A percentile compares a stretch with the other conserved stretches of the same genome.
phyloP scores from a whole-genome alignment of 1,140 invertebrate genomes.

The Drosophila miranda region DNA sequence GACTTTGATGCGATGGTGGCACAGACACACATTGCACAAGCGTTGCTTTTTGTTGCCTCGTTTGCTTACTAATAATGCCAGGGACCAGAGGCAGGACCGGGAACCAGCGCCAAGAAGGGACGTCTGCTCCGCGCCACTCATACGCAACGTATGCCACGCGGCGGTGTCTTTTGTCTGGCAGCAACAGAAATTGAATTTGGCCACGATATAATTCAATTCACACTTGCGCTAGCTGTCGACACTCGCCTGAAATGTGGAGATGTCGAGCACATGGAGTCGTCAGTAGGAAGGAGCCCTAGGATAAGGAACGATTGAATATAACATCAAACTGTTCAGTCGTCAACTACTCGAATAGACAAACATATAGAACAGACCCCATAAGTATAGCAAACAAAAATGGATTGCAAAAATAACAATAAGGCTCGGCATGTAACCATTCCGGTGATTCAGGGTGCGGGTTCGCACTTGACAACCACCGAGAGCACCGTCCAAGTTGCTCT shows the following conservation, averaged over 20 bases:
- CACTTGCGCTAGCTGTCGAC: constrained; percentile 24
- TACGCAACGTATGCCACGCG: constrained; percentile 64
- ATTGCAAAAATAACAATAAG: not conserved
- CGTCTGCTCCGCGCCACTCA: constrained; percentile 25
- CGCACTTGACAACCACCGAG: constrained; percentile 6
- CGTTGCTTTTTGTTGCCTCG: constrained; percentile 26
- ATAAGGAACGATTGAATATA: no score
- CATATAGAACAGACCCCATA: not conserved
- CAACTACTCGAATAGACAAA: not conserved
- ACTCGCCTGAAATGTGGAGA: not conserved
- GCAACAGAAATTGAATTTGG: constrained; percentile 68
- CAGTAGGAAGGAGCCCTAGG: no score
- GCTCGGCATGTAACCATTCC: not conserved
- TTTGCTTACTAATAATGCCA: constrained; percentile 53
- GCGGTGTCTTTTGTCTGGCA: constrained; percentile 33
- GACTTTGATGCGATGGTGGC: constrained; percentile 13
- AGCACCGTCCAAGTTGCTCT: constrained; percentile 1
- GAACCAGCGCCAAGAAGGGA: constrained; percentile 4
- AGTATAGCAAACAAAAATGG: not conserved
- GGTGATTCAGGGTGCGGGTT: constrained; percentile 1
- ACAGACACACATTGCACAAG: constrained; percentile 4
- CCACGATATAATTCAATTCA: constrained; percentile 68
- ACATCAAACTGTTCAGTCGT: no score
- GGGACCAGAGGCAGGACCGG: constrained; percentile 1
- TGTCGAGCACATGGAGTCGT: no score